Base-by-base conservation (phyloP, 2,888 invertebrate species). In the Philereme vetulata region DNA sequence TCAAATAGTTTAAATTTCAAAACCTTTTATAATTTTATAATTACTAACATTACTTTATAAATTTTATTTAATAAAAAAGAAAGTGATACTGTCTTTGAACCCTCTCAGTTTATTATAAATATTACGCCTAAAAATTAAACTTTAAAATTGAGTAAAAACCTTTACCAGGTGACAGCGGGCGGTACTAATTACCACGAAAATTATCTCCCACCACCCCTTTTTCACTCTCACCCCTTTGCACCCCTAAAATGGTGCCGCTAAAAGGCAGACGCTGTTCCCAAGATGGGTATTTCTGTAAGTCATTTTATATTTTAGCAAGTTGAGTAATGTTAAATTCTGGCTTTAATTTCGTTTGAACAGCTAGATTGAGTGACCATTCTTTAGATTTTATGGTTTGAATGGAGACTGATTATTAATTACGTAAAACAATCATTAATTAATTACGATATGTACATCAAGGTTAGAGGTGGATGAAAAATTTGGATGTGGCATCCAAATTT, bases 121-220 rank as follows among this genome's bases (percentile, higher is more conserved):
- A 21, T 21, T 21, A 21, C 21, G 51, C 54, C 53, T 44, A 49
- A 46, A 51, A 62, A 56, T 57, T 56, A 56, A 51, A 59, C 49
- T 56, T 61, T 53, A 56, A 56, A 62, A 62, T 57, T 57, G 49
- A 61, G 53, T 54, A 59, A 50, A 52, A 59, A 59, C 56, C 51
- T 47, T 32, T 55, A 10, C 48, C 72, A 70, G 72, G 71, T 72
- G 72, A 68, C 70, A 67, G 61, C 38, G 68, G 55, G 56, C 43
- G 49, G 65, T 64, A 67, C 68, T 74, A 74, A 74, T 72, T 74
- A 74, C 71, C 66, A 67, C 64, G 70, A 70, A 71, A 74, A 74
- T 72, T 72, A 70, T 59, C 58, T 50, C 54, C 51, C 47, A 11
- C 42, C 51, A 9, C 53, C 56, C 59, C 51, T 45, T 21, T 48